phyloP scores from a whole-genome alignment of 2,797 vertebrate genomes.

The Microhierax caerulescens region DNA sequence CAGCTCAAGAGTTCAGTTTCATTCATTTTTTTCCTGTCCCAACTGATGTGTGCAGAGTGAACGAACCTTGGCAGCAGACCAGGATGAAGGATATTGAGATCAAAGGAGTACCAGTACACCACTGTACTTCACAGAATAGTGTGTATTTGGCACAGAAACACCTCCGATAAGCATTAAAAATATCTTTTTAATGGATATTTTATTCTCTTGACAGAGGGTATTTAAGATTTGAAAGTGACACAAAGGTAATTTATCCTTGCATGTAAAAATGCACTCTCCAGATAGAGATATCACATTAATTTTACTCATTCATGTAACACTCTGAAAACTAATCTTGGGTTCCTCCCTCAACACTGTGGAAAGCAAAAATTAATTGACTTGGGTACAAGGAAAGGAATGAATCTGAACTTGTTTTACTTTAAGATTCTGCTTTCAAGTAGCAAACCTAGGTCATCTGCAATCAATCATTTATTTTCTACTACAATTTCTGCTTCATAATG shows the following conservation, averaged over 20 bases:
- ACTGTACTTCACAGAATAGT: constrained; percentile 36
- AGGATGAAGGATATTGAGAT: constrained; percentile 52
- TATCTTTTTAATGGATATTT: constrained; percentile 66
- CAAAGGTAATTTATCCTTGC: constrained; percentile 48
- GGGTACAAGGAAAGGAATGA: constrained; percentile 12
- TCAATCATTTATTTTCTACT: background rate
- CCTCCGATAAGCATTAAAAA: constrained; percentile 65
- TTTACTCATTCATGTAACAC: constrained; percentile 47
- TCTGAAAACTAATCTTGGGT: constrained; percentile 52
- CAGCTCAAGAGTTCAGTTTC: background rate
- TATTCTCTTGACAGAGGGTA: constrained; percentile 48
- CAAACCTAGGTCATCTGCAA: background rate
- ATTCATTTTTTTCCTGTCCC: constrained; percentile 18
- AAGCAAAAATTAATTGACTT: constrained; percentile 40
- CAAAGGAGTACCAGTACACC: constrained; percentile 58
- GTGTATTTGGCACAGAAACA: constrained; percentile 57
- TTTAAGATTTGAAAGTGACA: constrained; percentile 63
- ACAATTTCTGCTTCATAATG: background rate
- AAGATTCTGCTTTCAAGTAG: background rate
- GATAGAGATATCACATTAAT: constrained; percentile 45
- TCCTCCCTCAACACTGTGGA: constrained; percentile 25
- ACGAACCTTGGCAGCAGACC: constrained; percentile 65
- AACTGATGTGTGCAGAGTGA: constrained; percentile 29
- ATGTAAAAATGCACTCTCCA: constrained; percentile 30
- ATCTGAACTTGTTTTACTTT: constrained; percentile 1